phyloP scores from a whole-genome alignment of 2,888 invertebrate genomes.

The Yponomeuta evonymella region DNA sequence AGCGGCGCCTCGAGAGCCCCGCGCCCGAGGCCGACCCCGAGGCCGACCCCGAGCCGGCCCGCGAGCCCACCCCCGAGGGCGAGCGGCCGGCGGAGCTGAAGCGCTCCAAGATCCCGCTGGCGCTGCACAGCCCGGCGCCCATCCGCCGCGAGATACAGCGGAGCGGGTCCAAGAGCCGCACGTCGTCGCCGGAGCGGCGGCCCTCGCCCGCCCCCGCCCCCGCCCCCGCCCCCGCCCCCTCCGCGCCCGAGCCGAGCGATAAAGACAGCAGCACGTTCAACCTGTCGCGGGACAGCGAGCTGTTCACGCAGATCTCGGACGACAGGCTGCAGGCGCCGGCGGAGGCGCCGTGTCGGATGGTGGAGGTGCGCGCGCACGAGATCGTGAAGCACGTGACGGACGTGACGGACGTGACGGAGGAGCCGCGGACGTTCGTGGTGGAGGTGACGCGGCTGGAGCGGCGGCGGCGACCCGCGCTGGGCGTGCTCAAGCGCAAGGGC shows the following conservation, averaged over 20 bases:
- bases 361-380: slow-evolving; percentile 82
- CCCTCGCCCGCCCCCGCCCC: background rate
- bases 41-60: slow-evolving; percentile 37
- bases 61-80: slow-evolving; percentile 39
- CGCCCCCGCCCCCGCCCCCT: background rate
- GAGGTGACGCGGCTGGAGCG: slow-evolving; percentile 56
- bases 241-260: slow-evolving; percentile 55
- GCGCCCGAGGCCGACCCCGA: slow-evolving; percentile 18
- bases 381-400: slow-evolving; percentile 73
- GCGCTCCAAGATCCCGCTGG: slow-evolving; percentile 62
- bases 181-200: slow-evolving; percentile 4
- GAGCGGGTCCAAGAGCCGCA: background rate
- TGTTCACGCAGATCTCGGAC: slow-evolving; percentile 81
- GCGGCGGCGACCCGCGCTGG: slow-evolving; percentile 55
- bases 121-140: slow-evolving; percentile 58
- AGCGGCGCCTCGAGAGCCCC: slow-evolving; percentile 73
- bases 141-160: slow-evolving; percentile 26
- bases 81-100: slow-evolving; percentile 52
- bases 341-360: slow-evolving; percentile 70
- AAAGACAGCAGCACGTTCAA: slow-evolving; percentile 78
- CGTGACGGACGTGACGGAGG: slow-evolving; percentile 46
- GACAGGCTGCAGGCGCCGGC: slow-evolving; percentile 45
- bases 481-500: slow-evolving; percentile 46
- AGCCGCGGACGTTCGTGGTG: slow-evolving; percentile 58
- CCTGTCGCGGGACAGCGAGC: slow-evolving; percentile 79